A percentile compares a stretch with the other conserved stretches of the same genome.
phyloP scores from a whole-genome alignment of 2,888 invertebrate genomes.

The Ischnus inquisitorius region DNA sequence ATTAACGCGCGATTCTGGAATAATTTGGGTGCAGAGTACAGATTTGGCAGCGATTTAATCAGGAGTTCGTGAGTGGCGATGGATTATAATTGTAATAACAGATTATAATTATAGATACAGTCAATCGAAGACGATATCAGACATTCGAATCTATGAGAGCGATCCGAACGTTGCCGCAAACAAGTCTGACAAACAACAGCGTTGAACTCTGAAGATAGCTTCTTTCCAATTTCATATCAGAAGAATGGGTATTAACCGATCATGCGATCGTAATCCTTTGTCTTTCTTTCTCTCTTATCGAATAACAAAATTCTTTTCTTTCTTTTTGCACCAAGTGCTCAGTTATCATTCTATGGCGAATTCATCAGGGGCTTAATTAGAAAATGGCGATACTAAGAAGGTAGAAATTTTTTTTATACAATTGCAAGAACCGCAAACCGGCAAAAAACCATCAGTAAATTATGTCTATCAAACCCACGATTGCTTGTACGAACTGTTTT shows the following conservation, averaged over 20 bases:
- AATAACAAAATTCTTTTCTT: conserved; percentile 41
- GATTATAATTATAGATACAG: conserved; percentile 47
- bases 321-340: not conserved
- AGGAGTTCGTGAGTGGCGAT: conserved; percentile 39
- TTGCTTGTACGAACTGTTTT: too few relatives aligned
- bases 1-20: not conserved
- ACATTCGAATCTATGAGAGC: conserved; percentile 9
- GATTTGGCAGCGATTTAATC: conserved; percentile 27
- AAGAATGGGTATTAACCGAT: not conserved
- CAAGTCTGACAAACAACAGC: conserved; percentile 23
- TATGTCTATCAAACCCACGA: too few relatives aligned
- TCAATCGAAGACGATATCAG: conserved; percentile 20
- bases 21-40: conserved; percentile 13
- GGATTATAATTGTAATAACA: conserved; percentile 12
- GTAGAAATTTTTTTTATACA: too few relatives aligned
- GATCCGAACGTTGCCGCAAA: conserved; percentile 30
- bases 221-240: not conserved
- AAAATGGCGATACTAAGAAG: not conserved
- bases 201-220: not conserved
- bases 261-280: conserved; percentile 1
- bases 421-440: too few relatives aligned
- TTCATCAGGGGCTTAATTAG: not conserved
- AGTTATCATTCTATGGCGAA: not conserved
- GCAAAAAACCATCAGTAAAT: too few relatives aligned
- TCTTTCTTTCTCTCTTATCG: conserved; percentile 28